These are phyloP conservation scores for Leptinotarsa texana DNA, from an alignment of 1,140 invertebrate species.

Conservation along the genomic window DNA sequence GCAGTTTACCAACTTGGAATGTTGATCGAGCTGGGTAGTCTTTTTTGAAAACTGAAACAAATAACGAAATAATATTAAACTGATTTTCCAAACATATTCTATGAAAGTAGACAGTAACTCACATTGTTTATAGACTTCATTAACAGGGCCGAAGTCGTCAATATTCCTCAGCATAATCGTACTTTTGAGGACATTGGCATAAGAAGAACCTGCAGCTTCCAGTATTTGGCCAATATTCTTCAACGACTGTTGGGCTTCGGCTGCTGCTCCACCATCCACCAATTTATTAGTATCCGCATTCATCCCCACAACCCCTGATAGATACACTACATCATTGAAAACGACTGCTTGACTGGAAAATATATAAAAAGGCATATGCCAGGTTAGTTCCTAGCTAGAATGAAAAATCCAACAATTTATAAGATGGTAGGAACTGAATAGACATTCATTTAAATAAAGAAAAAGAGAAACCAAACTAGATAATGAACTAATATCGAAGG, in stretches of 20 bases:
- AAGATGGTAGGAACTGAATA: too few relatives aligned
- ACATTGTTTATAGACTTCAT: conserved; percentile 81
- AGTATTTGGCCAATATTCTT: conserved; percentile 78
- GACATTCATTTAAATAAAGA: too few relatives aligned
- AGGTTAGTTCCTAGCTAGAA: background rate
- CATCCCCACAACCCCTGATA: conserved; percentile 84
- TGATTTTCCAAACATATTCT: background rate
- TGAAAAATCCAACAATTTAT: too few relatives aligned
- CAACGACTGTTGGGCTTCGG: conserved; percentile 75
- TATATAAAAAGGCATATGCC: background rate
- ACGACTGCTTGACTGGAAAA: conserved; percentile 77
- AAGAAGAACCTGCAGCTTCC: conserved; percentile 70
- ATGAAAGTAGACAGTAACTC: background rate
- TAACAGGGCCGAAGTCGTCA: conserved; percentile 77
- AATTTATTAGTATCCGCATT: conserved; percentile 68
- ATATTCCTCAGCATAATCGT: conserved; percentile 83
- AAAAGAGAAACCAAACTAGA: too few relatives aligned
- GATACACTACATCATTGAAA: conserved; percentile 79
- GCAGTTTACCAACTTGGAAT: conserved; percentile 77
- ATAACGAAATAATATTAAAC: background rate
- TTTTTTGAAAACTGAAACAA: conserved; percentile 64
- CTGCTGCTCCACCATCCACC: conserved; percentile 73
- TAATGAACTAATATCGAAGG: too few relatives aligned
- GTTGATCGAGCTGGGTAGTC: conserved; percentile 78
- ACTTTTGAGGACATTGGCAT: conserved; percentile 80